A percentile compares a stretch with the other conserved stretches of the same genome.
Conservation (phyloP, 2,113 vertebrate species). For the Aegotheles bennettii region DNA sequence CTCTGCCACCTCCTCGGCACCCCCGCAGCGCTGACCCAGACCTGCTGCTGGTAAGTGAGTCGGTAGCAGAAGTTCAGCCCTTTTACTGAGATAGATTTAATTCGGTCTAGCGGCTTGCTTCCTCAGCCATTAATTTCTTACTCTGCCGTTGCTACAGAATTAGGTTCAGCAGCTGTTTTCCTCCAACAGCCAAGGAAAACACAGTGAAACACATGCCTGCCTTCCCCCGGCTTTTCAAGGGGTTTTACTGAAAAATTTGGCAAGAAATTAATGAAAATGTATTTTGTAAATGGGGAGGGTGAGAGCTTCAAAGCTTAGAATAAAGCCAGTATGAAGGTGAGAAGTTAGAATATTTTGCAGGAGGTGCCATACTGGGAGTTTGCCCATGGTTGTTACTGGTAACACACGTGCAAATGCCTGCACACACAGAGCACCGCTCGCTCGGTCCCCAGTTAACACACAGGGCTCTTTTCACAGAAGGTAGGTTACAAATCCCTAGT, state of each 20-base stretch:
- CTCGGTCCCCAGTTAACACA: rapidly evolving
- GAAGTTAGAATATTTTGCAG: neutral
- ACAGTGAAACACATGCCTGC: rapidly evolving
- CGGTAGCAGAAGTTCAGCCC: rapidly evolving
- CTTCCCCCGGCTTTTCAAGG: neutral
- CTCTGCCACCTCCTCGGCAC: neutral
- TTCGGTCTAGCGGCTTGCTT: rapidly evolving
- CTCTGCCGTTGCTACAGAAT: neutral
- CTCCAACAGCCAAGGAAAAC: neutral
- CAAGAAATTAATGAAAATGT: neutral
- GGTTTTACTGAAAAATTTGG: neutral
- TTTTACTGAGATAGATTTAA: rapidly evolving
- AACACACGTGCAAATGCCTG: rapidly evolving
- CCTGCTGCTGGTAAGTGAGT: neutral
- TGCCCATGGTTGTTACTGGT: rapidly evolving
- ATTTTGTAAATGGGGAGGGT: rapidly evolving
- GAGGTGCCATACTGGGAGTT: rapidly evolving
- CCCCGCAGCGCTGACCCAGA: neutral
- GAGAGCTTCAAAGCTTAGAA: neutral
- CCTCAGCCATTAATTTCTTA: rapidly evolving
- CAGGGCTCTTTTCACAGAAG: neutral
- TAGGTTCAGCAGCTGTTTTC: neutral
- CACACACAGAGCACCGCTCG: rapidly evolving
- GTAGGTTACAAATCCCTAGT: neutral
- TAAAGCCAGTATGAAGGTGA: neutral